Conservation (phyloP, 2,113 vertebrate genomes). For the Equus przewalskii region DNA sequence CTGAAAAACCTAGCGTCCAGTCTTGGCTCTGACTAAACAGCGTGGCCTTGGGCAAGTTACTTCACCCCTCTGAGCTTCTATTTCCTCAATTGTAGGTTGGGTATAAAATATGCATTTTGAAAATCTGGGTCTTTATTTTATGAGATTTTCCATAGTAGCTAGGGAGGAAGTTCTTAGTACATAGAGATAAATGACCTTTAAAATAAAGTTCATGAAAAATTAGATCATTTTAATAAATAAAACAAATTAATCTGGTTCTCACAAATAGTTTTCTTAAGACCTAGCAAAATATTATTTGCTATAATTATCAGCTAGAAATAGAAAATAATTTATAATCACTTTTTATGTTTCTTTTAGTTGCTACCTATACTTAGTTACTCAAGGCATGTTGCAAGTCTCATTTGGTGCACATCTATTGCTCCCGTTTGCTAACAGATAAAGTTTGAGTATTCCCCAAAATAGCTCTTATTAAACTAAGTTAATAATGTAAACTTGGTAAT, state of each 20-base stretch:
- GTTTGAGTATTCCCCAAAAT: neutral
- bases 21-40: neutral
- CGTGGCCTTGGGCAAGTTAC: neutral
- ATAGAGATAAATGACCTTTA: constrained; percentile 6
- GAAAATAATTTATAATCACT: neutral
- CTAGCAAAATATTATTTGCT: constrained; percentile 23
- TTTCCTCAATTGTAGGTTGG: neutral
- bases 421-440: neutral
- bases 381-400: neutral
- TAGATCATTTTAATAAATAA: neutral
- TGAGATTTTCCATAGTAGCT: neutral
- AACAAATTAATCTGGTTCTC: constrained; percentile 27
- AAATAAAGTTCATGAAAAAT: constrained; percentile 52
- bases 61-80: neutral
- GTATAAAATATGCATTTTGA: neutral
- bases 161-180: constrained; percentile 1
- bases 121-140: neutral
- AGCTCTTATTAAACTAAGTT: neutral
- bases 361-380: neutral
- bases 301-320: constrained; percentile 5
- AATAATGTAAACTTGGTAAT: neutral
- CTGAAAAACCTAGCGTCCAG: neutral
- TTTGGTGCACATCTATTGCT: neutral
- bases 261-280: constrained; percentile 12
- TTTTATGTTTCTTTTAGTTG: constrained; percentile 53